Percentiles rank a stretch among this genome's conserved stretches.
phyloP scores from a whole-genome alignment of 2,113 vertebrate species.

The Phycodurus eques region DNA sequence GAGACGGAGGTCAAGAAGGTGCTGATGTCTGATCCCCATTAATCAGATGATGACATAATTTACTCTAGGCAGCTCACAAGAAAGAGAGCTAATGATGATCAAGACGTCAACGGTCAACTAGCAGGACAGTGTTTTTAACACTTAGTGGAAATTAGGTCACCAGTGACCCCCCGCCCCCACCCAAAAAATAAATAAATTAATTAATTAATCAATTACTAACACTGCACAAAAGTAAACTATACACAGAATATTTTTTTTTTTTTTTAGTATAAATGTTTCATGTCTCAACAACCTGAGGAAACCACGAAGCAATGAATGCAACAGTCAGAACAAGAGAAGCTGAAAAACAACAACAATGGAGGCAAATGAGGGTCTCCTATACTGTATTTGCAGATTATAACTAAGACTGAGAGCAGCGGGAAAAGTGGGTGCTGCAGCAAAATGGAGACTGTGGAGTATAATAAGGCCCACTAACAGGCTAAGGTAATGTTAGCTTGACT shows the following conservation, averaged over 20 bases:
- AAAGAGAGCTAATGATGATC: conserved; percentile 1
- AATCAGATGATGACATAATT: conserved; percentile 29
- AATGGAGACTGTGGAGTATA: no score
- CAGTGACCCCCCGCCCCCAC: background rate
- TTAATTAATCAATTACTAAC: background rate
- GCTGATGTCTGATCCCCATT: conserved; percentile 21
- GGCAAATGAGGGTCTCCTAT: no score
- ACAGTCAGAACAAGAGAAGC: no score
- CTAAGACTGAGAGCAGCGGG: no score
- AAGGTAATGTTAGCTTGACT: background rate
- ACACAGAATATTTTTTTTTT: background rate
- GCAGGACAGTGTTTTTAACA: background rate
- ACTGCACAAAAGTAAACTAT: background rate
- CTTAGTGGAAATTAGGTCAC: background rate
- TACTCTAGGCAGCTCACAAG: conserved; percentile 2
- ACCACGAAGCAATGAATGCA: no score
- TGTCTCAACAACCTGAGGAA: no score
- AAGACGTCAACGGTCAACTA: background rate
- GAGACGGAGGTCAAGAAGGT: conserved; percentile 2
- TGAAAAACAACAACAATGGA: no score
- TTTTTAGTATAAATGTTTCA: no score
- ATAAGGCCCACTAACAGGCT: background rate
- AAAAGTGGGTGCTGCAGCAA: background rate
- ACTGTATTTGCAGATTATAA: no score
- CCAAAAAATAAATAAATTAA: background rate